Conservation (phyloP, 2,113 vertebrate species). For the Rhinoderma darwinii region DNA sequence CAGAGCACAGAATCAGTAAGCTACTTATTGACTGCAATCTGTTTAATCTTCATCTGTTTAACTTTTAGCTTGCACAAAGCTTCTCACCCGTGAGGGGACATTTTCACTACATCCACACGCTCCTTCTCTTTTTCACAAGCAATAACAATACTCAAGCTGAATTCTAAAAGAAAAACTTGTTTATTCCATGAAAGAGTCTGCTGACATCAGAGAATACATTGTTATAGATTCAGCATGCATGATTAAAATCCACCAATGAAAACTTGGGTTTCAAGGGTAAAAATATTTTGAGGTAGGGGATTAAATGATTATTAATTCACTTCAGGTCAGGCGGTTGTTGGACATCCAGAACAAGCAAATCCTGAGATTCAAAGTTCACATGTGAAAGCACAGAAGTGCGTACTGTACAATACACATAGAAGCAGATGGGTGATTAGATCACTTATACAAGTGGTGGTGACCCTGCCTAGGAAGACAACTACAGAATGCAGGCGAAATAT, state of each 20-base stretch:
- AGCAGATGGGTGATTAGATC: conserved; percentile 29
- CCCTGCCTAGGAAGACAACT: not conserved
- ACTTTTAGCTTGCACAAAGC: conserved; percentile 60
- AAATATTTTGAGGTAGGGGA: conserved; percentile 45
- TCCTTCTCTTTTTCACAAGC: not conserved
- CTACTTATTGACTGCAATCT: conserved; percentile 58
- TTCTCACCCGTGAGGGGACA: conserved; percentile 47
- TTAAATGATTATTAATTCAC: conserved; percentile 59
- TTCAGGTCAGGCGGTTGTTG: conserved; percentile 42
- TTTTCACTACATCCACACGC: conserved; percentile 39
- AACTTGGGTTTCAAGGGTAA: conserved; percentile 45
- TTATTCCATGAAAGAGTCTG: not conserved
- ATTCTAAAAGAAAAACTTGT: not conserved
- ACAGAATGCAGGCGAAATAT: not conserved
- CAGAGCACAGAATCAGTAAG: conserved; percentile 54
- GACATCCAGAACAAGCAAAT: conserved; percentile 36
- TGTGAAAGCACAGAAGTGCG: not conserved
- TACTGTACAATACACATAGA: not conserved
- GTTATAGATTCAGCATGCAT: not conserved
- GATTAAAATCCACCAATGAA: not conserved
- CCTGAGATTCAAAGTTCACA: conserved; percentile 24
- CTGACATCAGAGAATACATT: not conserved
- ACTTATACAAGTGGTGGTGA: not conserved
- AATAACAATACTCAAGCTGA: not conserved
- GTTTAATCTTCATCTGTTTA: conserved; percentile 61